A percentile compares a stretch with the other conserved stretches of the same genome.
These are phyloP conservation scores for Penaeus japonicus DNA, from an alignment of 1,140 invertebrate species.

Conservation along the genomic window DNA sequence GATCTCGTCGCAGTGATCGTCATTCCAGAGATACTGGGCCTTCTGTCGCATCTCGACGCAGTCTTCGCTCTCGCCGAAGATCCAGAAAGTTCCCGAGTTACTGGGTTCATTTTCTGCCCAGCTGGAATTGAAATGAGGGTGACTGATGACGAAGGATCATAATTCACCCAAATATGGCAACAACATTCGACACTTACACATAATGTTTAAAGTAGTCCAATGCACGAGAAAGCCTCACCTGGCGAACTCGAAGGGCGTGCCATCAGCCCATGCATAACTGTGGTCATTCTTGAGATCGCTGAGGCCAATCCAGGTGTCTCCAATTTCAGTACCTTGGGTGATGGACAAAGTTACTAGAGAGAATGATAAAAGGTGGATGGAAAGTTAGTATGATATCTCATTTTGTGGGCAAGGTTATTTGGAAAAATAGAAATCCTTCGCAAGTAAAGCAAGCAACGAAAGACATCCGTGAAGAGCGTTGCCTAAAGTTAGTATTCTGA, in stretches of 20 bases:
- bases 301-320: conserved; percentile 14
- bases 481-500: too few species aligned
- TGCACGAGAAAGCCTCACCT: not conserved
- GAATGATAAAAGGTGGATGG: too few species aligned
- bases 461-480: too few species aligned
- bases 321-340: not conserved
- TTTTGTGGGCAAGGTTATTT: too few species aligned
- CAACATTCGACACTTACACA: too few species aligned
- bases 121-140: not conserved
- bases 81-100: not conserved
- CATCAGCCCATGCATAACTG: not conserved
- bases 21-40: not conserved
- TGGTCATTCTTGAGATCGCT: not conserved
- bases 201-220: too few species aligned
- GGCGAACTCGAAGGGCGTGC: not conserved
- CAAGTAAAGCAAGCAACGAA: too few species aligned
- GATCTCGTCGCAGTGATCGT: not conserved
- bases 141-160: too few species aligned
- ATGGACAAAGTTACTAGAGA: too few species aligned
- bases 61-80: not conserved
- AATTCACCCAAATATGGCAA: too few species aligned
- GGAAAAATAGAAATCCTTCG: too few species aligned
- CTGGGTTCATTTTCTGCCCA: conserved; percentile 11
- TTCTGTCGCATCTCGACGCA: conserved; percentile 16
- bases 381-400: too few species aligned